Base-by-base conservation (phyloP, 2,113 vertebrate species). In the Pollimyrus isidori region DNA sequence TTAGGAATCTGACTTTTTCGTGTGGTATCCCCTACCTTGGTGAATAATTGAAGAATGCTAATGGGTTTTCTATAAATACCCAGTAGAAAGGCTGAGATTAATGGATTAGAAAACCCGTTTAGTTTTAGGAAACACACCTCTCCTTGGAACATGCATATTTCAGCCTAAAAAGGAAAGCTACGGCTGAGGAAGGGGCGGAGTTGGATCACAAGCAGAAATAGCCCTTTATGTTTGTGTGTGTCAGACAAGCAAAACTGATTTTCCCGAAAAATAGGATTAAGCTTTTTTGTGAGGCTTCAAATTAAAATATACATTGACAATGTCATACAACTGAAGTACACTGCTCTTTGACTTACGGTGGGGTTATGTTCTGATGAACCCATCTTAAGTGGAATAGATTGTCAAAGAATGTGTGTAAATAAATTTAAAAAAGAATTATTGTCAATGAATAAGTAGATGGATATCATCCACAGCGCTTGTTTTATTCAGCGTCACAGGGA, bases 51-150 rank as follows among this genome's bases (percentile, higher is more conserved):
- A 90, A 88, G 84, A 87, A 90, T 86, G 88, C 73, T 89, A 89
- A 92, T 91, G 91, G 50, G 56, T 62, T 90, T 91, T 88, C 91
- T 91, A 91, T 91, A 91, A 90, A 93, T 93, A 91, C 80, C 76
- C 39, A 45, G 39, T n/a, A 42, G 53, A 62, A 49, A 1, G 35
- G 84, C 35, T 52, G 58, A 65, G 85, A 87, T 49, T 62, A 87
- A 89, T 30, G 35, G 89, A 87, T 53, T 76, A 50, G 30, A 48
- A 76, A 73, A 50, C 5, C 13, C 10, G 30, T 39, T 76, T 49
- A 52, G 82, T 86, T 11, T 26, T 50, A 45, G 84, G 9, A n/a
- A 87, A 87, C 7, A 3, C 9, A 86, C 39, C 56, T 73, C 30
- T 76, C 30, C 21, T 76, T 56, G 9, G 83, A 76, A 50, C 62